Base-by-base conservation (phyloP, 2,888 invertebrate genomes). In the Myopa tessellatipennis region DNA sequence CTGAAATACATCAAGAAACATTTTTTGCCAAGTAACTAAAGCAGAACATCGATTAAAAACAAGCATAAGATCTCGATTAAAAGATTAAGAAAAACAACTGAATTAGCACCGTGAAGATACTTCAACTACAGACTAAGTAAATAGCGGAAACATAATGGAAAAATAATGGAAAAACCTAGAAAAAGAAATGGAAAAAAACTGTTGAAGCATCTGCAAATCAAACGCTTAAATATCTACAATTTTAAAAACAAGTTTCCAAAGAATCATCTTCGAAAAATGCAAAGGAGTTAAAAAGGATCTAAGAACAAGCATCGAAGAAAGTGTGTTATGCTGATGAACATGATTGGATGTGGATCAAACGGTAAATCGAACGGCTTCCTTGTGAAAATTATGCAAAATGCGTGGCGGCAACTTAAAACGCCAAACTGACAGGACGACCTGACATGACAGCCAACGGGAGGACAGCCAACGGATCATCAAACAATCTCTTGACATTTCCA, bases 311-410 rank as follows among this genome's bases (percentile, higher is more conserved):
- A n/a, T 12, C 61, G 8, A 18, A 61, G 16, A 58, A 60, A 7
- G 26, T 14, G 7, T 18, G 6, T 45, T 45, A 45, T 45, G 45
- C 10, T 45, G 45, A 45, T 45, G 10, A 45, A 67, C n/a, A 58
- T 55, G 61, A 50, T 63, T 40, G 73, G 50, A 34, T 63, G 45
- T 26, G 61, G 50, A 63, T 50, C 50, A 63, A 26, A 63, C 34
- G 65, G 0, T n/a, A 16, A 55, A 12, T 4, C 16, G 55, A 55
- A 55, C 50, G 7, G 65, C 1, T 45, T 26, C 26, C 10, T 55
- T 67, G 4, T 8, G 50, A 52, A 74, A 68, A 40, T 68, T 74
- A 74, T 74, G 74, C 67, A 74, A 74, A 74, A 68, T 68, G 18
- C 63, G 26, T 63, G 73, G 36, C 58, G 38, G 26, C 67, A 38